Evolutionary conservation across 2,113 vertebrate genomes (phyloP), one percentile per base, ranked within the genome.

Genomic region (Craseonycteris thonglongyai): DNA sequence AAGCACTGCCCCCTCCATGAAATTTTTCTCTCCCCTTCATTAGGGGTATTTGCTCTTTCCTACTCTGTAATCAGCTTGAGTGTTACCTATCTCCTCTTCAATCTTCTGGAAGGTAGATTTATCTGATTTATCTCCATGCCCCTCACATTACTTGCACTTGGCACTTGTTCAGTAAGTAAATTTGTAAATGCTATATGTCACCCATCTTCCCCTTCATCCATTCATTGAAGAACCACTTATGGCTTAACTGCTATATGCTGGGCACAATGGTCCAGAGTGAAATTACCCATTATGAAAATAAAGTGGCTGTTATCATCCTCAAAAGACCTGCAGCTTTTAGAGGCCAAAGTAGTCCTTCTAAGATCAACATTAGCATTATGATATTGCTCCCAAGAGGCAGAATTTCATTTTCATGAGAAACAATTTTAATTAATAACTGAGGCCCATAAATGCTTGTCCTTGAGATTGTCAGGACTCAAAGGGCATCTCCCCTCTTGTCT

Each of bases 351-450:
- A 45, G 12, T 63, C 22, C 40, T 76, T 89, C 47, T 9, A 84
- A 78, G 68, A 71, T 83, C 21, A 74, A 78, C 28, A 8, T 4
- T 45, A 61, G 81, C 7, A 38, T 69, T 30, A 72, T 58, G 30
- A 38, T n/a, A 63, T 7, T 74, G 10, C 13, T 82, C 74, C 40
- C 69, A 56, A 63, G 9, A 59, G 74, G 78, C n/a, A 71, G 71
- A 45, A 76, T 68, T 65, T 51, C 42, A 45, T 49, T 95, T 49
- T 84, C 30, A 30, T 4, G 22, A 75, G 35, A 65, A 68, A 68
- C 12, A 5, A 84, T 45, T 72, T 65, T n/a, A 81, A 72, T 68
- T 58, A 51, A 56, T 63, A 63, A 89, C 19, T 30, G 26, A 95
- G 40, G 84, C 45, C 28, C 13, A 13, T n/a, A 75, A 94, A 51